Conservation (phyloP, 1,140 invertebrate species). For the Formica exsecta region DNA sequence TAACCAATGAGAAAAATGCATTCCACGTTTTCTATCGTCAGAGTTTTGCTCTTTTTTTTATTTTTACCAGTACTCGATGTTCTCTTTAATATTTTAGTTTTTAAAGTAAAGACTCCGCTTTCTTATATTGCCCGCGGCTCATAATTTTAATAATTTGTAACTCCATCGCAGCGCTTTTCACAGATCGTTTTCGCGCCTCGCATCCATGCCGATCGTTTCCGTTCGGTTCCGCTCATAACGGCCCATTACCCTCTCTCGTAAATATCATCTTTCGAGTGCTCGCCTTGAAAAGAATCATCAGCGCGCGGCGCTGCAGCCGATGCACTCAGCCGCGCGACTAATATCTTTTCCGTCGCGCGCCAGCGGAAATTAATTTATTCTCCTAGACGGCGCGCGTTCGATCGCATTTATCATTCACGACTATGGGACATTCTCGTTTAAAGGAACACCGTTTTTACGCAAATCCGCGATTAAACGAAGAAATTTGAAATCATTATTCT, state of each 20-base stretch:
- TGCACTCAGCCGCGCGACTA: constrained; percentile 19
- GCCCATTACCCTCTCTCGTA: constrained; percentile 74
- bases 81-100: background rate
- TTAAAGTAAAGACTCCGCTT: background rate
- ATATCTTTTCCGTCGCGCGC: constrained; percentile 51
- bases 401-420: constrained; percentile 65
- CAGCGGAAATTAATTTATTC: constrained; percentile 71
- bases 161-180: constrained; percentile 28
- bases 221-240: constrained; percentile 71
- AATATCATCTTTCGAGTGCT: constrained; percentile 66
- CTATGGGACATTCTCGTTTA: background rate
- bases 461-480: constrained; percentile 8
- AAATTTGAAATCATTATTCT: background rate
- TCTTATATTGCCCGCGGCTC: background rate
- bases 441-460: background rate
- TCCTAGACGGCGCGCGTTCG: constrained; percentile 50
- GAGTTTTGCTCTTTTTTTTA: background rate
- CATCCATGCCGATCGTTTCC: constrained; percentile 56
- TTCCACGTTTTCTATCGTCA: background rate
- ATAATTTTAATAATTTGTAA: constrained; percentile 58
- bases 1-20: background rate
- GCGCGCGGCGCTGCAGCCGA: constrained; percentile 20
- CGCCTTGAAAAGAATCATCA: constrained; percentile 66
- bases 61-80: background rate
- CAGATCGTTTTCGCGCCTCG: constrained; percentile 48